Conservation (phyloP, 1,140 invertebrate species). For the Halesus radiatus region DNA sequence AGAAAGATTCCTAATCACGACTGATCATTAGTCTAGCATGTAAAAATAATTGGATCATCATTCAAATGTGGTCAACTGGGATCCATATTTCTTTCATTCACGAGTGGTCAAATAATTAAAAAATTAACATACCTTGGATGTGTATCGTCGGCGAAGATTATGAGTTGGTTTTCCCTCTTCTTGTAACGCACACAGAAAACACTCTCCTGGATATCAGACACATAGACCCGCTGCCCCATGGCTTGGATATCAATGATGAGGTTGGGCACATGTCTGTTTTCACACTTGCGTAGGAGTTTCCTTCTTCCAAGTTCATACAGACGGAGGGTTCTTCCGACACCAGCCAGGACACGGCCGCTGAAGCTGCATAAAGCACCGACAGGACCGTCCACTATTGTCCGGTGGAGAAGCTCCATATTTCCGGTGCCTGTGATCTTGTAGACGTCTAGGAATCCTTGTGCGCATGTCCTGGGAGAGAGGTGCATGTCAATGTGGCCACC, state of each 20-base stretch:
- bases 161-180: constrained; percentile 95
- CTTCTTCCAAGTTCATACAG: constrained; percentile 98
- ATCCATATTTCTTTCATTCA: too few species aligned
- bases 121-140: constrained; percentile 75
- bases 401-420: constrained; percentile 91
- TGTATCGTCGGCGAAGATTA: constrained; percentile 98
- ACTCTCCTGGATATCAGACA: constrained; percentile 97
- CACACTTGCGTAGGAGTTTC: constrained; percentile 97
- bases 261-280: constrained; percentile 99
- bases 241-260: constrained; percentile 94
- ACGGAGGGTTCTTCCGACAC: constrained; percentile 91
- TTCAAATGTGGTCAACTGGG: neutral
- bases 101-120: neutral
- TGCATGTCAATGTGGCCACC: constrained; percentile 90
- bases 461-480: constrained; percentile 86
- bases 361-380: constrained; percentile 91
- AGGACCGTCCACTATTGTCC: constrained; percentile 95
- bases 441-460: constrained; percentile 88
- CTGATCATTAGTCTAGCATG: constrained; percentile 70
- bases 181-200: constrained; percentile 97
- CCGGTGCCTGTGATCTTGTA: constrained; percentile 71
- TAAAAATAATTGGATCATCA: constrained; percentile 60
- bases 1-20: constrained; percentile 61
- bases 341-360: constrained; percentile 92
- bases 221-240: constrained; percentile 94